These are phyloP conservation scores for Tanaodytes sp. DNA, from an alignment of 2,888 invertebrate species.

Conservation along the genomic window DNA sequence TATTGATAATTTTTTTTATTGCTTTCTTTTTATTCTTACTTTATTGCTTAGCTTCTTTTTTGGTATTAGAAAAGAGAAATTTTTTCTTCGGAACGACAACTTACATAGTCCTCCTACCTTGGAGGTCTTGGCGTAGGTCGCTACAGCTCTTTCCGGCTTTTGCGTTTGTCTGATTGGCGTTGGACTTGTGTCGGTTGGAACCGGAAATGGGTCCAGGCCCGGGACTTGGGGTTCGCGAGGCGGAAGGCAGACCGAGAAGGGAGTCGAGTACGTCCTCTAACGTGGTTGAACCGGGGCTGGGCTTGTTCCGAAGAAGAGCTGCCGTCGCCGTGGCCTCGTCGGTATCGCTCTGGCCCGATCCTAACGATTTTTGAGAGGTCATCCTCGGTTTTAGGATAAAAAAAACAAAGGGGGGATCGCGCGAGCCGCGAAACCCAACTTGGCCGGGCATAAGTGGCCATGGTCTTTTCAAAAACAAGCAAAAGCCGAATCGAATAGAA, in stretches of 20 bases:
- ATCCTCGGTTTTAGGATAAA: constrained; percentile 37
- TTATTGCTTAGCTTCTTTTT: no score
- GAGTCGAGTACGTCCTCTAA: constrained; percentile 95
- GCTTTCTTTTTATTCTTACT: no score
- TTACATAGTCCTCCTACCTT: constrained; percentile 85
- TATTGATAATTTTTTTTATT: no score
- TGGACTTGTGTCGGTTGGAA: constrained; percentile 65
- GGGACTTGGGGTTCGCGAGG: constrained; percentile 83
- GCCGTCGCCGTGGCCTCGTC: constrained; percentile 70
- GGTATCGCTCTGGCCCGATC: constrained; percentile 70
- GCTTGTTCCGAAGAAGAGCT: constrained; percentile 71
- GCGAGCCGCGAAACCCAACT: constrained; percentile 21
- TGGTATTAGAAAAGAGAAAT: no score
- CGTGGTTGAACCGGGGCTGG: constrained; percentile 84
- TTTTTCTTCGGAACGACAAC: constrained; percentile 77
- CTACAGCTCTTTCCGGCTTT: constrained; percentile 71
- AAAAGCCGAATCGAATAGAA: constrained; percentile 26
- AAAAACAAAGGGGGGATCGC: constrained; percentile 17
- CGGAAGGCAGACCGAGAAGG: constrained; percentile 86
- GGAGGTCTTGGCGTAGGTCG: constrained; percentile 74
- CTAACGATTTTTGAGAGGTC: constrained; percentile 60
- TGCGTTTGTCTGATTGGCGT: constrained; percentile 63
- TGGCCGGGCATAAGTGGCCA: constrained; percentile 27
- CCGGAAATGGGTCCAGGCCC: constrained; percentile 71
- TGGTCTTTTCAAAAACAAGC: constrained; percentile 20